These are phyloP conservation scores for Dromiciops gliroides DNA, from an alignment of 2,113 vertebrate species.

Conservation along the genomic window DNA sequence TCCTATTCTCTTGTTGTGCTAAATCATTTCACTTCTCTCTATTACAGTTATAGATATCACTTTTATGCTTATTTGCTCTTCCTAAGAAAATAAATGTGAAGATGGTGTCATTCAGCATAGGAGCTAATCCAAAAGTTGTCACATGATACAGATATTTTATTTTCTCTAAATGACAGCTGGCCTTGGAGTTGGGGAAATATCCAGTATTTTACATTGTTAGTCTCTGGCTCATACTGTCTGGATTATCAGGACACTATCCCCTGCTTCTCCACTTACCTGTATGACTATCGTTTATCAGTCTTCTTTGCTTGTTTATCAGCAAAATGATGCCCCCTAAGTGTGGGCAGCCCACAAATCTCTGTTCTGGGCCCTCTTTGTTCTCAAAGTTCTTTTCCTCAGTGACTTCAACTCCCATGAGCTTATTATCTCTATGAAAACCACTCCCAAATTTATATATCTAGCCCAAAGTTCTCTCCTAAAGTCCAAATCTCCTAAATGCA, in stretches of 20 bases:
- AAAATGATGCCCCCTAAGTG: neutral
- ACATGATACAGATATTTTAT: neutral
- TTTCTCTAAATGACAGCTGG: neutral
- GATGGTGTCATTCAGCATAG: neutral
- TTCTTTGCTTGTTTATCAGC: no score
- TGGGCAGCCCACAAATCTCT: neutral
- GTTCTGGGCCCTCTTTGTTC: neutral
- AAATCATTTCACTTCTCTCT: neutral
- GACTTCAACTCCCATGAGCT: neutral
- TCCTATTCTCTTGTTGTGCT: neutral
- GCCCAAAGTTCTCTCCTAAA: no score
- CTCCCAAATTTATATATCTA: neutral
- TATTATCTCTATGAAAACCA: neutral
- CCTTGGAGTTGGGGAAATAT: neutral
- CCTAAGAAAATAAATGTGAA: neutral
- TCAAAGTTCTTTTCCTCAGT: neutral
- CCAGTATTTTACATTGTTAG: no score
- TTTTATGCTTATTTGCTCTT: neutral
- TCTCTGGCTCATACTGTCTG: no score
- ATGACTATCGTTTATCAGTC: no score
- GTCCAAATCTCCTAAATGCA: no score
- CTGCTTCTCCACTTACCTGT: no score
- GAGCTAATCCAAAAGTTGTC: neutral
- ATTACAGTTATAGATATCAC: neutral
- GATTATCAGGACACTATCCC: no score